phyloP scores from a whole-genome alignment of 2,888 invertebrate species.

The Megalurothrips usitatus region DNA sequence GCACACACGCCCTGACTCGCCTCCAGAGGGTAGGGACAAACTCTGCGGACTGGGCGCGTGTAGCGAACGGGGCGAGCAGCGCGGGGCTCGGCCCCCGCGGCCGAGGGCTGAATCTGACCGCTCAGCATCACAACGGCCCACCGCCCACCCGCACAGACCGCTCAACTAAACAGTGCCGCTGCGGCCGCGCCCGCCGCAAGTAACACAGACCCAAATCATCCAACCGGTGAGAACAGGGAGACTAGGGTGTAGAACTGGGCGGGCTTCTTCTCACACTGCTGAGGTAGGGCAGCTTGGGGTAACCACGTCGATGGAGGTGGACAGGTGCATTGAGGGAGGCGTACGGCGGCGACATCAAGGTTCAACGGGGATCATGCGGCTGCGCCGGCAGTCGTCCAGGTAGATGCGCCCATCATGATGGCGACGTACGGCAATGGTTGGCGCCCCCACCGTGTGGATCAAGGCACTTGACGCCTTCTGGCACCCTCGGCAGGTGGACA shows the following conservation, averaged over 20 bases:
- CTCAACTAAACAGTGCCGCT: too few relatives aligned
- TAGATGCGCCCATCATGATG: conserved; percentile 17
- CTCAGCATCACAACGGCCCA: too few relatives aligned
- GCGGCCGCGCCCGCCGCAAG: too few relatives aligned
- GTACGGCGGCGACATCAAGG: conserved; percentile 1
- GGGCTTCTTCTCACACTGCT: neutral
- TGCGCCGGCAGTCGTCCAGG: conserved; percentile 2
- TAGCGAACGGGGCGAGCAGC: too few relatives aligned
- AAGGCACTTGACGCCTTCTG: neutral
- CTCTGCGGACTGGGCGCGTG: too few relatives aligned
- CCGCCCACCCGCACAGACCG: too few relatives aligned
- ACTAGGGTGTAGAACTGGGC: neutral
- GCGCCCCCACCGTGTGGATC: neutral
- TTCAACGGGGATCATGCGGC: neutral
- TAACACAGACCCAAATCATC: neutral
- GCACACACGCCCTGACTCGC: too few relatives aligned
- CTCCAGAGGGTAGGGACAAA: too few relatives aligned
- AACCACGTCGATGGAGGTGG: conserved; percentile 3
- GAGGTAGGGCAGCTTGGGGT: neutral
- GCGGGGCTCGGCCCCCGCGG: too few relatives aligned
- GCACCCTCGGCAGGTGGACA: neutral
- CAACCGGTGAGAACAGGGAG: neutral
- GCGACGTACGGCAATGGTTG: neutral
- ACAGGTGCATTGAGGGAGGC: neutral
- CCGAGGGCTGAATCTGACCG: too few relatives aligned